Conservation (phyloP, 92 coral and sea anemone genomes). For the Galaxea fascicularis region DNA sequence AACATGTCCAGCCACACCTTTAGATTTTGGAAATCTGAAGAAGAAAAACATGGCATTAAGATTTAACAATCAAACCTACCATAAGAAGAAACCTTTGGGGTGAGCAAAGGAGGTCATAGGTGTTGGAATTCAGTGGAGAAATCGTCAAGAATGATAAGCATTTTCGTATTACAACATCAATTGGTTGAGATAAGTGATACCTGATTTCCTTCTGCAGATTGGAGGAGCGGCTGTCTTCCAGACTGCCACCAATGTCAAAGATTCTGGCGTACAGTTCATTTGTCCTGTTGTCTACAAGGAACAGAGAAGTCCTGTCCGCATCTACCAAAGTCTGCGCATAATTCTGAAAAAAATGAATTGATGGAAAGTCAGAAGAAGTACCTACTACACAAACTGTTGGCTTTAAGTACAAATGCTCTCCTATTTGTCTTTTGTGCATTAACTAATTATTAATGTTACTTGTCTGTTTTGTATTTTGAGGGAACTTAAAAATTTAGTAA, state of each 20-base stretch:
- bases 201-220: conserved; percentile 97
- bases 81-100: background rate
- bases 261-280: conserved; percentile 97
- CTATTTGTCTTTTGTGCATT: too few species aligned
- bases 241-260: conserved; percentile 96
- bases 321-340: conserved; percentile 97
- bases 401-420: too few species aligned
- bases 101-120: too few species aligned
- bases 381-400: background rate
- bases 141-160: too few species aligned
- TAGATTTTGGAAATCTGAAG: conserved; percentile 91
- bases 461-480: too few species aligned
- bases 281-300: conserved; percentile 97
- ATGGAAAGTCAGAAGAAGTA: background rate
- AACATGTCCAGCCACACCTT: conserved; percentile 98
- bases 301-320: conserved; percentile 97
- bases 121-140: too few species aligned
- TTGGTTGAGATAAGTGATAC: conserved; percentile 13
- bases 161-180: too few species aligned
- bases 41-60: background rate
- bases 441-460: too few species aligned
- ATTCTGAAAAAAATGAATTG: conserved; percentile 59
- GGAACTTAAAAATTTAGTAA: too few species aligned
- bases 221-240: conserved; percentile 87
- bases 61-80: background rate